Percentiles rank a stretch among this genome's conserved stretches.
Evolutionary conservation across 2,113 vertebrate genomes (phyloP).

Genomic region (Colossoma macropomum): DNA sequence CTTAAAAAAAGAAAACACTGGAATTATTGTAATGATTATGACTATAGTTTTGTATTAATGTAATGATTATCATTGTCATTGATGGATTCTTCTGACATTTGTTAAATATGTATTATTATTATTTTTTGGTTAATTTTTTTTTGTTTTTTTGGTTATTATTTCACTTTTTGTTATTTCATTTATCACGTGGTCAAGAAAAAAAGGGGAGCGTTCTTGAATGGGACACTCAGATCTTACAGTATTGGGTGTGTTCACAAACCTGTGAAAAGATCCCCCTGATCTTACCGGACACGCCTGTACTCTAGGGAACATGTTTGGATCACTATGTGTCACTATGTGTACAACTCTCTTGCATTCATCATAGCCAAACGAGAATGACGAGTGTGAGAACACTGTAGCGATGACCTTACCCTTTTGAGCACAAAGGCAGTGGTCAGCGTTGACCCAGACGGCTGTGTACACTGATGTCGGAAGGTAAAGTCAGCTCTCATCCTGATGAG

Average conservation of each 20-base stretch:
- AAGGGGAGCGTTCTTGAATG: slow-evolving; percentile 54
- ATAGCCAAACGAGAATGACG: slow-evolving; percentile 66
- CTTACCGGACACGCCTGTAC: slow-evolving; percentile 53
- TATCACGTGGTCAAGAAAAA: slow-evolving; percentile 58
- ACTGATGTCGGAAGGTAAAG: slow-evolving; percentile 7
- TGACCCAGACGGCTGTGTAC: background rate
- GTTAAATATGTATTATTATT: slow-evolving; percentile 27
- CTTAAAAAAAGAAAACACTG: slow-evolving; percentile 76
- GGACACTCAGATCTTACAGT: slow-evolving; percentile 39
- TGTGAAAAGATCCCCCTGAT: slow-evolving; percentile 64
- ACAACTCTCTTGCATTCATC: slow-evolving; percentile 44
- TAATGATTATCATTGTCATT: slow-evolving; percentile 63
- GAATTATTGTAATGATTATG: slow-evolving; percentile 74
- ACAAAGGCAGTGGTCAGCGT: slow-evolving; percentile 41
- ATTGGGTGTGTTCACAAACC: slow-evolving; percentile 47
- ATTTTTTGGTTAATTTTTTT: no score
- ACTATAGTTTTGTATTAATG: slow-evolving; percentile 53
- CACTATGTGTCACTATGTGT: slow-evolving; percentile 34
- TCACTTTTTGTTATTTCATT: slow-evolving; percentile 51
- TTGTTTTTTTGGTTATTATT: slow-evolving; percentile 32
- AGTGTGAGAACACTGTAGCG: slow-evolving; percentile 22
- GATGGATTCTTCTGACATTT: slow-evolving; percentile 33
- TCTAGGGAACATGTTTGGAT: slow-evolving; percentile 43
- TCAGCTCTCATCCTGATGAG: background rate
- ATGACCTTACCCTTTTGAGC: slow-evolving; percentile 29